A percentile compares a stretch with the other conserved stretches of the same genome.
Evolutionary conservation across 2,888 invertebrate genomes (phyloP).

Genomic region (Serripes groenlandicus): DNA sequence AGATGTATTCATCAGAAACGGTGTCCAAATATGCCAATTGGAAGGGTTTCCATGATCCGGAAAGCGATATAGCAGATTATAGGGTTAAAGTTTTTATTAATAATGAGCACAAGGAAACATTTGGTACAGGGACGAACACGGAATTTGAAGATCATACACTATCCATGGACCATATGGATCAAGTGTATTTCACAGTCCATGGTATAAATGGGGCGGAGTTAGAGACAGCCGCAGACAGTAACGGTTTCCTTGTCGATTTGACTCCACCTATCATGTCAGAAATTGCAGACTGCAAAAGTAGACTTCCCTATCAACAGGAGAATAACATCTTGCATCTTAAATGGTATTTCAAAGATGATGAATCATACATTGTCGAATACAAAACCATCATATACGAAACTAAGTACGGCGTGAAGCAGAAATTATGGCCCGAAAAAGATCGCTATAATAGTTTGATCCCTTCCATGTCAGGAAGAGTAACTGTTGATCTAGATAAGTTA

Average conservation of each 20-base stretch:
- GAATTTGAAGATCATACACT: slow-evolving; percentile 60
- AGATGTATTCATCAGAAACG: slow-evolving; percentile 66
- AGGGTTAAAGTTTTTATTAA: slow-evolving; percentile 67
- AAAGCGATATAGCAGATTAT: slow-evolving; percentile 69
- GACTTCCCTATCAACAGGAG: slow-evolving; percentile 56
- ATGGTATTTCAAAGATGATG: slow-evolving; percentile 71
- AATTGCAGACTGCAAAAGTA: slow-evolving; percentile 49
- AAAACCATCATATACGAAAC: slow-evolving; percentile 64
- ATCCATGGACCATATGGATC: slow-evolving; percentile 61
- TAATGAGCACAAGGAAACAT: slow-evolving; percentile 57
- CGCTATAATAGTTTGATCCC: slow-evolving; percentile 46
- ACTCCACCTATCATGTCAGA: slow-evolving; percentile 69
- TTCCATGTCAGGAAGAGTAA: slow-evolving; percentile 4
- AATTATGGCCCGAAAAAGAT: slow-evolving; percentile 62
- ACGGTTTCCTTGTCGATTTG: slow-evolving; percentile 75
- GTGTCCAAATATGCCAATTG: slow-evolving; percentile 65
- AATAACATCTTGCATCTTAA: slow-evolving; percentile 49
- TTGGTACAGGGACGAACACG: slow-evolving; percentile 43
- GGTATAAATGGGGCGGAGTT: slow-evolving; percentile 74
- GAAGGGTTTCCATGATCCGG: slow-evolving; percentile 68
- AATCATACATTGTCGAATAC: slow-evolving; percentile 72
- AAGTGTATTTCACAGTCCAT: slow-evolving; percentile 58
- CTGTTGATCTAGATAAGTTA: slow-evolving; percentile 36
- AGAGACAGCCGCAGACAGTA: slow-evolving; percentile 44
- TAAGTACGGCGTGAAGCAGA: slow-evolving; percentile 64